phyloP scores from a whole-genome alignment of 2,888 invertebrate species.

The Encarsia formosa region DNA sequence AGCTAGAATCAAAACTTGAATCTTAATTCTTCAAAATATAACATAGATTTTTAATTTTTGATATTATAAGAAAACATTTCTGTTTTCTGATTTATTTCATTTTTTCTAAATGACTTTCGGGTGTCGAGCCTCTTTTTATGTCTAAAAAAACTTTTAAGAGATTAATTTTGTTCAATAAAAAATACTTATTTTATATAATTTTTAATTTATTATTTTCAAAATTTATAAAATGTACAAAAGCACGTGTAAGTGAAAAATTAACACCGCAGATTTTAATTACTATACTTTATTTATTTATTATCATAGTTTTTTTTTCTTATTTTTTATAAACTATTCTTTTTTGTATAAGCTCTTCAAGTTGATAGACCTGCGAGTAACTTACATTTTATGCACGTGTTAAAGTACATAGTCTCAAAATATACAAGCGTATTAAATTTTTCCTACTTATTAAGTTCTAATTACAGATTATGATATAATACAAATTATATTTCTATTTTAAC shows the following conservation, averaged over 20 bases:
- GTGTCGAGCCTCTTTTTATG: no score
- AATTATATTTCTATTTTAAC: background rate
- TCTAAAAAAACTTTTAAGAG: background rate
- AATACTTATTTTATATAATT: no score
- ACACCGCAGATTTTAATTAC: slow-evolving; percentile 14
- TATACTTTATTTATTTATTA: slow-evolving; percentile 2
- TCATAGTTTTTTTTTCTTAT: background rate
- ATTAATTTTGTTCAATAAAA: background rate
- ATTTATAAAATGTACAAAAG: slow-evolving; percentile 28
- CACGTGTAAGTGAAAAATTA: slow-evolving; percentile 22
- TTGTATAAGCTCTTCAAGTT: slow-evolving; percentile 21
- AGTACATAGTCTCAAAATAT: slow-evolving; percentile 24
- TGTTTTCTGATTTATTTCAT: no score
- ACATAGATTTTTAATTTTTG: no score
- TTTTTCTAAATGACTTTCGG: no score
- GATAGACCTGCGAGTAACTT: slow-evolving; percentile 16
- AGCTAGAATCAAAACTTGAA: no score
- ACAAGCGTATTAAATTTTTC: no score
- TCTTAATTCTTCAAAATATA: no score
- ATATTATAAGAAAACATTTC: no score
- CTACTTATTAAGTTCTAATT: slow-evolving; percentile 8
- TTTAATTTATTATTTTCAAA: slow-evolving; percentile 13
- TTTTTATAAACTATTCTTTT: slow-evolving; percentile 2
- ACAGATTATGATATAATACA: slow-evolving; percentile 10
- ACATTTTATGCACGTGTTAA: slow-evolving; percentile 18